Evolutionary conservation across 35 echinoderm and acorn worm species (phyloP).

Genomic region (Lytechinus variegatus): DNA sequence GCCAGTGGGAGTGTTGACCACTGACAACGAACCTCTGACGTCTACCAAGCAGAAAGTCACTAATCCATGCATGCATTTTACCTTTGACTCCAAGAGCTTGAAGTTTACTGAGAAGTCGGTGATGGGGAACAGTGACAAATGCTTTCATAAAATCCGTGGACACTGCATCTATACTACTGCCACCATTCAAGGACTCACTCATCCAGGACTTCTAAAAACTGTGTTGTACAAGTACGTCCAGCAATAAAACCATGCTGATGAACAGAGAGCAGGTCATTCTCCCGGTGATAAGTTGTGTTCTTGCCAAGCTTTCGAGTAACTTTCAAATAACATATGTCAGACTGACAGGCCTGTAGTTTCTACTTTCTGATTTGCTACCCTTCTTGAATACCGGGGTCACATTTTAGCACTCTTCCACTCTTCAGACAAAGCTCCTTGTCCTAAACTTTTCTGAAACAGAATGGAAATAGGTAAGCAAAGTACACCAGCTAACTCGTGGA

Average conservation of each 20-base stretch:
- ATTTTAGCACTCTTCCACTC: constrained; percentile 65
- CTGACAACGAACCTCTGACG: constrained; percentile 21
- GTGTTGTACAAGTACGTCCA: constrained; percentile 25
- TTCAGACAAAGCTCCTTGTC: constrained; percentile 37
- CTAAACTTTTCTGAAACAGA: constrained; percentile 56
- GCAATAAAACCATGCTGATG: constrained; percentile 57
- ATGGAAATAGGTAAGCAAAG: constrained; percentile 30
- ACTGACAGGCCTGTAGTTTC: constrained; percentile 70
- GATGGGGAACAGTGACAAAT: neutral
- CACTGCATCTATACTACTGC: neutral
- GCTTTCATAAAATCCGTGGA: constrained; percentile 39
- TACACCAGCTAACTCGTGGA: constrained; percentile 26
- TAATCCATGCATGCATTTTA: constrained; percentile 17
- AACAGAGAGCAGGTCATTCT: constrained; percentile 33
- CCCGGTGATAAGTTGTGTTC: neutral
- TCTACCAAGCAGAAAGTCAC: constrained; percentile 19
- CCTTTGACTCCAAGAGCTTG: neutral
- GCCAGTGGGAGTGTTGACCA: neutral
- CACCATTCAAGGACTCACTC: neutral
- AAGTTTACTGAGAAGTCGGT: no score
- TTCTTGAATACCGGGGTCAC: constrained; percentile 68
- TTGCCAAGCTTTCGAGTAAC: constrained; percentile 48
- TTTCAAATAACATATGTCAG: constrained; percentile 60
- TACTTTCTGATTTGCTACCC: constrained; percentile 26
- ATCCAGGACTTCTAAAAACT: neutral